Evolutionary conservation across 2,888 invertebrate genomes (phyloP), one percentile per base, ranked within the genome.

Genomic region (Luperina nickerlii): DNA sequence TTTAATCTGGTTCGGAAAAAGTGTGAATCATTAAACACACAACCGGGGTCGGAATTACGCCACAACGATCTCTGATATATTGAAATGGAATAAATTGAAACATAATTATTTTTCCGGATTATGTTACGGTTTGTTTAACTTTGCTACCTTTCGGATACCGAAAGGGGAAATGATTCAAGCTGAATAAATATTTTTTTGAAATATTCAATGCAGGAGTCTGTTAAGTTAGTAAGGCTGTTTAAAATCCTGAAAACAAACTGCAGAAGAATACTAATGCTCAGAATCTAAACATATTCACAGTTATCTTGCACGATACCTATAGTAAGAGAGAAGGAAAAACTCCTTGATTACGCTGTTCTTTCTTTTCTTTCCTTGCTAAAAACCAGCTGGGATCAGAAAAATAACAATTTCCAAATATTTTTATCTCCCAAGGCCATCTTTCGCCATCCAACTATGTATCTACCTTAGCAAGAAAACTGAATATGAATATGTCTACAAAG

Each of bases 71-170:
- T 51, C 66, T 62, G 84, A 73, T 87, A 73, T 80, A 79, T 85
- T 76, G 83, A 63, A 83, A 83, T 71, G 24, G 74, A 76, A 79
- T 83, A 79, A 84, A 79, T 87, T 74, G 71, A 74, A 87, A 85
- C 63, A 75, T 84, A 84, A 87, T 85, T 83, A 86, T 74, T 83
- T 83, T 83, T 42, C 78, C 78, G 74, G 78, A 78, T 78, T 78
- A 78, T 68, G 62, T 45, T 62, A 62, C 74, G 83, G 71, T 86
- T 83, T 74, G 74, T 74, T 82, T 67, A 82, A 76, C 70, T 67
- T 73, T 65, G 76, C 38, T 70, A 74, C 70, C 15, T 74, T 57
- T 60, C 32, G 72, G 71, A 24, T n/a, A 65, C 32, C 18, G 27
- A 68, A 54, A 70, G 24, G 18, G 32, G 32, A 66, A 66, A 67